Conservation (phyloP, 2,113 vertebrate species). For the Syngnathus floridae region DNA sequence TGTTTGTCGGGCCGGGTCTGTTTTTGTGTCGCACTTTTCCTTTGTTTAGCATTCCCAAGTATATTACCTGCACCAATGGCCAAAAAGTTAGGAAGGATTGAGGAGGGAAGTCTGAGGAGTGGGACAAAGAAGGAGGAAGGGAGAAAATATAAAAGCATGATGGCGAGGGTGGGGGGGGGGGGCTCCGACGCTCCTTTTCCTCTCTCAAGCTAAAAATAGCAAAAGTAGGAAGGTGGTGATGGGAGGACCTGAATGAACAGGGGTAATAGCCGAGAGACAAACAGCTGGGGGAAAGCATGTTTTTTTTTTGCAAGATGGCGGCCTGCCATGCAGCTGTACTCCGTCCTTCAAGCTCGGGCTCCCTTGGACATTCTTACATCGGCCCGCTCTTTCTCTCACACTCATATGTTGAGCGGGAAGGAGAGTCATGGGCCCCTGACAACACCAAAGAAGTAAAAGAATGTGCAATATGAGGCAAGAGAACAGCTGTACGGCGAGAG, state of each 20-base stretch:
- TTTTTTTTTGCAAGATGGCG: conserved; percentile 15
- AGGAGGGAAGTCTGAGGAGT: conserved; percentile 25
- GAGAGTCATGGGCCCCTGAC: conserved; percentile 61
- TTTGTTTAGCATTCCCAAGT: conserved; percentile 66
- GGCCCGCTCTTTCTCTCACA: conserved; percentile 23
- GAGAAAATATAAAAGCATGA: conserved; percentile 36
- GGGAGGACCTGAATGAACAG: conserved; percentile 25
- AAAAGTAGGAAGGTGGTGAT: conserved; percentile 53
- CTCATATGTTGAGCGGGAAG: conserved; percentile 45
- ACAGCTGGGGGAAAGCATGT: conserved; percentile 56
- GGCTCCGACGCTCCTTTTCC: conserved; percentile 19
- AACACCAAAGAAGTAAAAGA: conserved; percentile 60
- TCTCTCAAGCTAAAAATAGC: conserved; percentile 62
- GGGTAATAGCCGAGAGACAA: conserved; percentile 59
- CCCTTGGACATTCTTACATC: conserved; percentile 48
- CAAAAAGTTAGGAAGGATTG: conserved; percentile 33
- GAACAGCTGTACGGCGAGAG: conserved; percentile 62
- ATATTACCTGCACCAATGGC: conserved; percentile 60
- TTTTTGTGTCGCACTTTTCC: conserved; percentile 59
- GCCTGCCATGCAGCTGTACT: conserved; percentile 59
- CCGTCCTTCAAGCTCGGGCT: conserved; percentile 58
- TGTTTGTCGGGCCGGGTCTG: conserved; percentile 54
- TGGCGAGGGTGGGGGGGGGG: not conserved
- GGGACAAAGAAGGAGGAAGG: conserved; percentile 32
- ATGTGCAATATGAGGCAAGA: conserved; percentile 67